Percentiles rank a stretch among this genome's conserved stretches.
phyloP scores from a whole-genome alignment of 2,797 vertebrate genomes.

The Trachurus trachurus region DNA sequence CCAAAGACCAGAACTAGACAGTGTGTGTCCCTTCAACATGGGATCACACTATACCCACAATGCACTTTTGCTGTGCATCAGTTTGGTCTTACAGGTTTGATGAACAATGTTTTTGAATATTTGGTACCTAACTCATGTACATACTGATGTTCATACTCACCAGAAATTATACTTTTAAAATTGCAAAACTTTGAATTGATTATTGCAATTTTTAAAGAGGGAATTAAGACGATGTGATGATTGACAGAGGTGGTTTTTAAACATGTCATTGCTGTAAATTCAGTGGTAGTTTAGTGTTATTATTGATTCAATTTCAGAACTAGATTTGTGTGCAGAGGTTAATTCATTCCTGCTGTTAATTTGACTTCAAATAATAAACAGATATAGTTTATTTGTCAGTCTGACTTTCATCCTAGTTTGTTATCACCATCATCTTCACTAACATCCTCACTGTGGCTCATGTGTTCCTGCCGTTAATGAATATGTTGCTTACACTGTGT shows the following conservation, averaged over 20 bases:
- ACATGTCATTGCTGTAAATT: neutral
- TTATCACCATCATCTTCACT: neutral
- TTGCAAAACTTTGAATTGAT: neutral
- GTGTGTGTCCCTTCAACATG: neutral
- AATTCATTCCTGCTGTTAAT: neutral
- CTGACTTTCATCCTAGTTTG: neutral
- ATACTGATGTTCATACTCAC: neutral
- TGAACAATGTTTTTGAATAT: neutral
- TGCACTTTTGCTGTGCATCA: conserved; percentile 5
- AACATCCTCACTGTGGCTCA: neutral
- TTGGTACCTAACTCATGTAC: neutral
- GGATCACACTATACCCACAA: conserved; percentile 35
- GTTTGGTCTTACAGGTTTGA: neutral
- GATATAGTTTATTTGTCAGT: neutral
- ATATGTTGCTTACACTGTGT: neutral
- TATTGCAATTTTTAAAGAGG: neutral
- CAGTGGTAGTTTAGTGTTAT: neutral
- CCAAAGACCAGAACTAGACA: too few species aligned
- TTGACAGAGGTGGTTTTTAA: neutral
- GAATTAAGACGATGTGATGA: neutral
- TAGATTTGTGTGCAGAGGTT: neutral
- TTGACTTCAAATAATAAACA: neutral
- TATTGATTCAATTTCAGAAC: neutral
- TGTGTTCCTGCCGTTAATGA: neutral
- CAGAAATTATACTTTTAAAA: neutral